A percentile compares a stretch with the other conserved stretches of the same genome.
Evolutionary conservation across 2,888 invertebrate genomes (phyloP).

Genomic region (Drosophila nr. perissopoda): DNA sequence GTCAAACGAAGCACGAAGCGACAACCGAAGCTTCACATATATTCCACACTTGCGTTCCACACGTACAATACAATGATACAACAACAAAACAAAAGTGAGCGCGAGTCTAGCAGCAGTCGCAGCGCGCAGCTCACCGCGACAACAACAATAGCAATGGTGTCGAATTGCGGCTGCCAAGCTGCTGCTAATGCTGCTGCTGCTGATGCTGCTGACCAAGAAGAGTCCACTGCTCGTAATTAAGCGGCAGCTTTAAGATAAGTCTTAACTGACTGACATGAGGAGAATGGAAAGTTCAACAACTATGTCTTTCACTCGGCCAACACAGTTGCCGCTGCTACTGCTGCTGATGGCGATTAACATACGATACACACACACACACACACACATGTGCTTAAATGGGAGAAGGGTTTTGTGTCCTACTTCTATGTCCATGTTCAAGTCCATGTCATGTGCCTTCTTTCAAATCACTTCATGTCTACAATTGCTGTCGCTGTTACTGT

Average conservation of each 20-base stretch:
- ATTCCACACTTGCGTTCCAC: conserved; percentile 70
- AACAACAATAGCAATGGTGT: conserved; percentile 21
- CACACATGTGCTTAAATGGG: conserved; percentile 46
- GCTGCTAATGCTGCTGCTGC: not conserved
- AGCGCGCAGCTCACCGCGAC: conserved; percentile 54
- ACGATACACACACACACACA: conserved; percentile 49
- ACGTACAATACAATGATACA: conserved; percentile 15
- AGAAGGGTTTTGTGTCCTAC: conserved; percentile 77
- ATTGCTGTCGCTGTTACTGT: conserved; percentile 23
- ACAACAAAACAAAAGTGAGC: conserved; percentile 66
- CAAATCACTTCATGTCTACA: conserved; percentile 58
- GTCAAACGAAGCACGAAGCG: conserved; percentile 34
- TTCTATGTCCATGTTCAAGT: conserved; percentile 70
- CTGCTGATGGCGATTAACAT: conserved; percentile 66
- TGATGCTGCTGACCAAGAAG: conserved; percentile 32
- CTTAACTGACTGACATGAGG: conserved; percentile 62
- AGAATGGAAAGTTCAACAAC: conserved; percentile 75
- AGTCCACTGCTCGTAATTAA: conserved; percentile 61
- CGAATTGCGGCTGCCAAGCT: not conserved
- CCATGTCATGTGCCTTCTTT: conserved; percentile 74
- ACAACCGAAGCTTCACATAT: conserved; percentile 43
- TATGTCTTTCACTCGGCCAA: conserved; percentile 67
- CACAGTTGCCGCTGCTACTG: conserved; percentile 19
- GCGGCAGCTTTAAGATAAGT: conserved; percentile 66
- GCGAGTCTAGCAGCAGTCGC: conserved; percentile 61